phyloP scores from a whole-genome alignment of 2,113 vertebrate genomes.

The Rhea americana region DNA sequence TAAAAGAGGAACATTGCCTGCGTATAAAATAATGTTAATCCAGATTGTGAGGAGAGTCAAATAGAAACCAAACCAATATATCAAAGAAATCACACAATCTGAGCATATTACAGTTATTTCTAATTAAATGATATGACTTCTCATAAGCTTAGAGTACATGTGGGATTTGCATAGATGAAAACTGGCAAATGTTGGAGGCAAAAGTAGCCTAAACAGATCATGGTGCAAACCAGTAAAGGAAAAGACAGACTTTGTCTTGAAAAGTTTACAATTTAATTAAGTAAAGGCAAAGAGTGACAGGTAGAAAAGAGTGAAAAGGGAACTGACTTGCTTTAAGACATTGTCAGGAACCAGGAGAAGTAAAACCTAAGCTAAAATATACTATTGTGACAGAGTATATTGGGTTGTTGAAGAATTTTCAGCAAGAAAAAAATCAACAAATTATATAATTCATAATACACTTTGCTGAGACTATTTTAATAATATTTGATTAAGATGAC shows the following conservation, averaged over 20 bases:
- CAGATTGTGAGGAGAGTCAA: neutral
- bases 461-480: neutral
- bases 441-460: neutral
- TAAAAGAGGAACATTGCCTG: neutral
- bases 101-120: neutral
- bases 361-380: neutral
- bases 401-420: neutral
- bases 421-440: neutral
- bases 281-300: neutral
- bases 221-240: neutral
- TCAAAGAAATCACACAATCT: neutral
- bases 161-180: neutral
- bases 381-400: neutral
- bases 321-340: neutral
- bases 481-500: conserved; percentile 13
- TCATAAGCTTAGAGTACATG: neutral
- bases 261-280: neutral
- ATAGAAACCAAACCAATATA: neutral
- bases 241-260: neutral
- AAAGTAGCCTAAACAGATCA: neutral
- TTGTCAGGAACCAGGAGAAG: neutral
- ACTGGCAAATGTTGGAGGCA: neutral
- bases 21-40: neutral
- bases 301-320: neutral
- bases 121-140: neutral